Evolutionary conservation across 2,888 invertebrate species (phyloP).

Genomic region (Lithodes maja): DNA sequence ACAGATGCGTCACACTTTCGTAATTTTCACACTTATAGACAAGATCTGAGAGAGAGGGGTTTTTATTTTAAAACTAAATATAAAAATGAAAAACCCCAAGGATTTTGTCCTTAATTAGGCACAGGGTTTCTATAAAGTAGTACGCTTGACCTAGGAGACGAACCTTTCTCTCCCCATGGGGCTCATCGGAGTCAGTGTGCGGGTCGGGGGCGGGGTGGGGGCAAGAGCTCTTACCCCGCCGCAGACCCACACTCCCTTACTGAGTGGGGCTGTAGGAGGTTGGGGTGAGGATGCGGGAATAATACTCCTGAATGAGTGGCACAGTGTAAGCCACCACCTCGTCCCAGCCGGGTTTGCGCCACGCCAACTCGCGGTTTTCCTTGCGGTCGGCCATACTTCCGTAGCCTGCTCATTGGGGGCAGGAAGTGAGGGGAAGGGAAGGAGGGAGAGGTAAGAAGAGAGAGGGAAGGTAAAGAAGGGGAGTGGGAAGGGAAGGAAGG

Average conservation of each 20-base stretch:
- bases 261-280: conserved; percentile 97
- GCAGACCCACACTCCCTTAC: conserved; percentile 80
- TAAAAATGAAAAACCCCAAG: neutral
- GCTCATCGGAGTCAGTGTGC: neutral
- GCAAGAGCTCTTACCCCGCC: neutral
- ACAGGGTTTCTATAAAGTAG: too few relatives aligned
- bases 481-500: neutral
- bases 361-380: conserved; percentile 96
- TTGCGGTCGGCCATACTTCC: conserved; percentile 92
- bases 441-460: neutral
- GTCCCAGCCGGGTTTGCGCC: conserved; percentile 99
- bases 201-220: conserved; percentile 15
- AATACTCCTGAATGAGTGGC: conserved; percentile 97
- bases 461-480: neutral
- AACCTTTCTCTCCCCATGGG: conserved; percentile 44
- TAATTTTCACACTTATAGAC: too few relatives aligned
- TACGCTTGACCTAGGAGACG: conserved; percentile 3
- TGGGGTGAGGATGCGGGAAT: conserved; percentile 94
- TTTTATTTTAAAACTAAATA: neutral
- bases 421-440: conserved; percentile 10
- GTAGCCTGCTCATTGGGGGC: conserved; percentile 83
- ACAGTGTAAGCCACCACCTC: conserved; percentile 99
- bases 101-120: neutral
- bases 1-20: too few relatives aligned
- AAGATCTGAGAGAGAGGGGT: too few relatives aligned